Evolutionary conservation across 2,888 invertebrate species (phyloP).

Genomic region (Liodrosophila aerea): DNA sequence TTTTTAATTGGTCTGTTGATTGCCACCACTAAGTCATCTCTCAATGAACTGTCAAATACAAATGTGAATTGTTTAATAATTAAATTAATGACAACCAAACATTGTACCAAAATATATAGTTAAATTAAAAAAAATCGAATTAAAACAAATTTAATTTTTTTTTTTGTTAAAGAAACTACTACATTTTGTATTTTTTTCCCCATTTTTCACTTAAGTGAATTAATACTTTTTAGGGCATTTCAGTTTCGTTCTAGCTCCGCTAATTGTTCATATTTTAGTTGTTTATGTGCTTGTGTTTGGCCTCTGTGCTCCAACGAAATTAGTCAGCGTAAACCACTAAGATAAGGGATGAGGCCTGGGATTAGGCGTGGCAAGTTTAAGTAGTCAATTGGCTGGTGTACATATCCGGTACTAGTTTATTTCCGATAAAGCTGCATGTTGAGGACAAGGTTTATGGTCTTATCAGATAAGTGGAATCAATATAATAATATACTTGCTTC

Average conservation of each 20-base stretch:
- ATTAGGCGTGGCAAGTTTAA: slow-evolving; percentile 11
- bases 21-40: no score
- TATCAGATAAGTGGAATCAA: slow-evolving; percentile 37
- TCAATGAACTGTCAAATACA: no score
- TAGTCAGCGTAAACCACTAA: slow-evolving; percentile 19
- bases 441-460: slow-evolving; percentile 25
- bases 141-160: no score
- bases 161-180: not conserved
- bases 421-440: slow-evolving; percentile 6
- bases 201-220: no score
- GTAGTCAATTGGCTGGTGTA: slow-evolving; percentile 27
- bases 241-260: not conserved
- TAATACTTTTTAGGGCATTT: not conserved
- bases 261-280: not conserved
- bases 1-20: no score
- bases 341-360: not conserved
- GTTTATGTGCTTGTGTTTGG: slow-evolving; percentile 15
- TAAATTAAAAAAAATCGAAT: no score
- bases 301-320: slow-evolving; percentile 18
- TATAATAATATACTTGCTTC: slow-evolving; percentile 3
- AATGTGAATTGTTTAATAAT: no score
- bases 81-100: no score
- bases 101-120: no score
- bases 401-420: slow-evolving; percentile 25
- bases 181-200: no score